Base-by-base conservation (phyloP, 2,113 vertebrate genomes). In the Chrysemys picta region DNA sequence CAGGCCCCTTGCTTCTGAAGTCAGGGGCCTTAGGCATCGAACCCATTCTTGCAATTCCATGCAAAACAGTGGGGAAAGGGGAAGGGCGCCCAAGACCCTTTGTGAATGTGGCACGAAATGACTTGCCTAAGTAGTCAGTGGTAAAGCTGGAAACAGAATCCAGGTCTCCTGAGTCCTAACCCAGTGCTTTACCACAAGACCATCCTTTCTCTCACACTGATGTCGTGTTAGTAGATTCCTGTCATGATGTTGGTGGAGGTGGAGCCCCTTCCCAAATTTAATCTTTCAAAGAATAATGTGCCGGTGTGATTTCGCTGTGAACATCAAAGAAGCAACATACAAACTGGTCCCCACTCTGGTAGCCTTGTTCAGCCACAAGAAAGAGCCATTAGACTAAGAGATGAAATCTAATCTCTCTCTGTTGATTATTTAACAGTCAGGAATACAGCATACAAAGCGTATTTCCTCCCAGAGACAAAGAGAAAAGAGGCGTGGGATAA, bases 101-200 rank as follows among this genome's bases (percentile, higher is more conserved):
- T 22, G 65, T n/a, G 65, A 16, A 21, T 72, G 31, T 38, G n/a
- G 65, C 35, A 38, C 5, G 16, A 72, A 72, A 80, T 81, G 53
- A 90, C 19, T 89, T 7, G 1, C 79, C 79, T 4, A 1, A 7
- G 38, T 42, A 78, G 80, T 17, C 27, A 21, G 24, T 5, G 3
- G 25, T 65, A 62, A 78, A 78, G 91, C 59, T 93, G 29, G 84
- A 90, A 78, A 53, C 6, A 93, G 59, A 89, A 8, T 14, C 22
- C 42, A 81, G 38, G 42, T 83, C 47, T 82, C 80, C 38, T 10
- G 3, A 3, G 1, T 91, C 49, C 84, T 82, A 84, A 49, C 27
- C 38, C n/a, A 81, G 80, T 25, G 35, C 80, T 54, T 53, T 38
- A 54, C 52, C 17, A n/a, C 52, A 38, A 6, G 29, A 6, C 50